phyloP scores from a whole-genome alignment of 2,113 vertebrate species.

The Ondatra zibethicus region DNA sequence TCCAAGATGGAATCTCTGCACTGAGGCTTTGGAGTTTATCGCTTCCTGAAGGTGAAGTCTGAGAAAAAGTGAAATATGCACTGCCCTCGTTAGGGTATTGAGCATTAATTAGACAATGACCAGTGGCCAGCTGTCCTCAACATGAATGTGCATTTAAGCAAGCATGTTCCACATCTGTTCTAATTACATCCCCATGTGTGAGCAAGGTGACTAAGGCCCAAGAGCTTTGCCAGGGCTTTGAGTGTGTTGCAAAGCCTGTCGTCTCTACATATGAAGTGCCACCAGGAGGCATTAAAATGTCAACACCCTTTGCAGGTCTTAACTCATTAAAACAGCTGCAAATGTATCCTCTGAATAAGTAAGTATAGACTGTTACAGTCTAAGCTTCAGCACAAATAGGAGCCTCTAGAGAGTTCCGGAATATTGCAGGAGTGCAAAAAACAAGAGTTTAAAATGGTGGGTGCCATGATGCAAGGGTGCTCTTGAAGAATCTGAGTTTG shows the following conservation, averaged over 20 bases:
- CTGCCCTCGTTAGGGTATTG: conserved; percentile 22
- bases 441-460: not conserved
- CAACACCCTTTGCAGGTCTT: conserved; percentile 67
- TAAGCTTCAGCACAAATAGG: not conserved
- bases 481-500: conserved; percentile 55
- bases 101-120: conserved; percentile 46
- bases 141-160: not conserved
- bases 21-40: conserved; percentile 1
- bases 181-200: conserved; percentile 35
- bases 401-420: conserved; percentile 53
- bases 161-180: conserved; percentile 7
- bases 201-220: not conserved
- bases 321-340: conserved; percentile 55
- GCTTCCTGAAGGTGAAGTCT: not conserved
- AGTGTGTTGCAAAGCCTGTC: conserved; percentile 1
- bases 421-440: conserved; percentile 45
- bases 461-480: conserved; percentile 15
- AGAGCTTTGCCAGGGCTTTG: conserved; percentile 50
- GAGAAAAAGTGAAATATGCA: not conserved
- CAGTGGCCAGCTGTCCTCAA: conserved; percentile 22
- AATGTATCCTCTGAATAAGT: not conserved
- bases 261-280: conserved; percentile 35
- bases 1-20: conserved; percentile 10
- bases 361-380: not conserved
- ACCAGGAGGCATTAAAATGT: conserved; percentile 67